Conservation (phyloP, 2,797 vertebrate genomes). For the Coluber constrictor region DNA sequence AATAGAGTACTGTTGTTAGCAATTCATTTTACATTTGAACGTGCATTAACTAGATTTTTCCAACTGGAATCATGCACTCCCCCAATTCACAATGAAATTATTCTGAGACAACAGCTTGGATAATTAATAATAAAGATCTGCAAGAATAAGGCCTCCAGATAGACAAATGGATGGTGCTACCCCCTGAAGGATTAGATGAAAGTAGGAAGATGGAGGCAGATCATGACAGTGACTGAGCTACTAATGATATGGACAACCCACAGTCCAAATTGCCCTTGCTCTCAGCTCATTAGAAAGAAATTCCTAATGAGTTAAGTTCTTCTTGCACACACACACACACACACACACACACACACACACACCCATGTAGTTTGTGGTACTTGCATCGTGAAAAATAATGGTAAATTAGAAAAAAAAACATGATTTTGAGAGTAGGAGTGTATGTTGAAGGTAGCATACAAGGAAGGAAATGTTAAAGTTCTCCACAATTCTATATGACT, state of each 20-base stretch:
- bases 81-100: neutral
- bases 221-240: neutral
- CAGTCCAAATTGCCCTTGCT: neutral
- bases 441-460: neutral
- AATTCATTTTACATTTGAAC: neutral
- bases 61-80: neutral
- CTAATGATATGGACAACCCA: neutral
- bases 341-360: no score
- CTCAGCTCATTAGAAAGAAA: no score
- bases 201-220: neutral
- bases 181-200: neutral
- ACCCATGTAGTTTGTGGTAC: neutral
- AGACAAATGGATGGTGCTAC: neutral
- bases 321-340: neutral
- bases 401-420: neutral
- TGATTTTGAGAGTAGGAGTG: neutral
- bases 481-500: neutral
- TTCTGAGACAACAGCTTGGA: neutral
- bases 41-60: neutral
- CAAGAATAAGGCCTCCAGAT: neutral
- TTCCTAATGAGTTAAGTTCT: neutral
- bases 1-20: neutral
- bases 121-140: neutral
- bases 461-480: neutral
- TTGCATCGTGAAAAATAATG: neutral